These are phyloP conservation scores for Nasonia longicornis DNA, from an alignment of 1,140 invertebrate species.

Conservation along the genomic window DNA sequence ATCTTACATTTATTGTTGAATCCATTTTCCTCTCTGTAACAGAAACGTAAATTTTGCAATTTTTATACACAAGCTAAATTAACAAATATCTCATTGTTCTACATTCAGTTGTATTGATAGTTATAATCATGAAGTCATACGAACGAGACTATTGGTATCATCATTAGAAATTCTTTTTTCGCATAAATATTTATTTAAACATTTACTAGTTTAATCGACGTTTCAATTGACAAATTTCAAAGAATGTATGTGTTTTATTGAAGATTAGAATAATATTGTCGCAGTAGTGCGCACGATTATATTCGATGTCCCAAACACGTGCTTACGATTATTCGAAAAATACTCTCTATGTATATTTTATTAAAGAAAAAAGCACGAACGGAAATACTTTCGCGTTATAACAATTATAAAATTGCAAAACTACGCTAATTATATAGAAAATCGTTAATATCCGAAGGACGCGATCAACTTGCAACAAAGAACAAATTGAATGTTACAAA, in stretches of 20 bases:
- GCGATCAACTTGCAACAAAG: background rate
- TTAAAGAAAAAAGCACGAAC: background rate
- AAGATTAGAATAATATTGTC: too few species aligned
- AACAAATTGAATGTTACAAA: background rate
- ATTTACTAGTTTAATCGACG: too few species aligned
- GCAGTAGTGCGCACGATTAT: too few species aligned
- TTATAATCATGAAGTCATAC: slow-evolving; percentile 44
- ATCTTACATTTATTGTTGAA: background rate
- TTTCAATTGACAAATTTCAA: background rate
- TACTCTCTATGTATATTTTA: too few species aligned
- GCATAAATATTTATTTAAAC: too few species aligned
- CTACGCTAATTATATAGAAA: background rate
- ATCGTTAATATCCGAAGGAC: background rate
- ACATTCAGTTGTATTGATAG: slow-evolving; percentile 24
- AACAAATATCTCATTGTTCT: background rate
- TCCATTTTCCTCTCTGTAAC: background rate
- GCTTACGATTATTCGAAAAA: too few species aligned
- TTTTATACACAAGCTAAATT: slow-evolving; percentile 5
- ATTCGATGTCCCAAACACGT: too few species aligned
- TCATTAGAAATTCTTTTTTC: background rate
- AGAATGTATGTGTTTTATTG: background rate
- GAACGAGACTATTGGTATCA: slow-evolving; percentile 44
- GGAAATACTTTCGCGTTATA: background rate
- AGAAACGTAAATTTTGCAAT: slow-evolving; percentile 7
- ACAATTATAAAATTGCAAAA: background rate